Base-by-base conservation (phyloP, 2,888 invertebrate species). In the Drosophila yooni region DNA sequence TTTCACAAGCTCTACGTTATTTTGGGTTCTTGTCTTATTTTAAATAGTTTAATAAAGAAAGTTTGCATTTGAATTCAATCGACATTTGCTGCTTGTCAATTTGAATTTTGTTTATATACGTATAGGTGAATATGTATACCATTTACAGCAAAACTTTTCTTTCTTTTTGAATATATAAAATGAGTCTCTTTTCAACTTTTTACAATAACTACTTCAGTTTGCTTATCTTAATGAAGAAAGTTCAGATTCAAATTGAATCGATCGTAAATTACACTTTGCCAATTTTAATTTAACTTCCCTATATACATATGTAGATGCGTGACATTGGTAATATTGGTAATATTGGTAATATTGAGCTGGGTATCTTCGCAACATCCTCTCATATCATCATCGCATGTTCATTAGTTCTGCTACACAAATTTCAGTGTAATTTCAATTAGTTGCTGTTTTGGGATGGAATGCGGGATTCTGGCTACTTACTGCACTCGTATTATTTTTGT, bases 381-480 rank as follows among this genome's bases (percentile, higher is more conserved):
- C 57, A 59, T 61, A 27, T 46, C 25, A 53, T 15, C 25, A 46
- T 46, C 25, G 46, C 54, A 27, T 40, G 48, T 46, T 73, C 33
- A 77, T 73, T 68, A 60, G 62, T 53, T 65, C 18, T 25, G 31
- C 38, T 21, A 21, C 40, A 54, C 36, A 58, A 65, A 56, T 64
- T 67, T 66, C 29, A 62, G 48, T 74, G 65, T 60, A 74, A 64
- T 61, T 78, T 67, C 60, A 74, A 76, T 76, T 75, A 70, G 65
- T 65, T 57, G 27, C 8, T 56, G 33, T 27, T 60, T 53, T 34
- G 27, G 15, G 15, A 11, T 52, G 57, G 54, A 73, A 78, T 77
- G 78, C 79, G 79, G 78, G 78, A 78, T 58, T 69, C 65, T 68
- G 61, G 48, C 57, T 43, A 63, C 74, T 62, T 51, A 40, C 59